Evolutionary conservation across 2,888 invertebrate genomes (phyloP).

Genomic region (Ashinkailepas kermadecensis): DNA sequence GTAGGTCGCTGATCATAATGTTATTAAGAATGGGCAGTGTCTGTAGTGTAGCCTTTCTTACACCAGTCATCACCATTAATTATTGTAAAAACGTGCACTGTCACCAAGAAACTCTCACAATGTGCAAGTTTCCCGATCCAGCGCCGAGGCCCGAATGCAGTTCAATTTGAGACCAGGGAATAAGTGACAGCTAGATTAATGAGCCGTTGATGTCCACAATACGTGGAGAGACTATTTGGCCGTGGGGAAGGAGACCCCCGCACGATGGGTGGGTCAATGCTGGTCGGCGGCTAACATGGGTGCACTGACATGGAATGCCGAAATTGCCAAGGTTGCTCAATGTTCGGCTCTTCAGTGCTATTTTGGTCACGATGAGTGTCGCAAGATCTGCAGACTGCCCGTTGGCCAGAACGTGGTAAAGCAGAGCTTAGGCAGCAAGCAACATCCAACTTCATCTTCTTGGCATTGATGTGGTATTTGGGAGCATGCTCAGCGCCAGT

Average conservation of each 20-base stretch:
- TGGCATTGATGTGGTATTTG: background rate
- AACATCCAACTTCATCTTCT: background rate
- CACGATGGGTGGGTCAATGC: background rate
- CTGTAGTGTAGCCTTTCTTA: too few species aligned
- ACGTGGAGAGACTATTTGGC: background rate
- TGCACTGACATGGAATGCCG: background rate
- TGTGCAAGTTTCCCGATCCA: background rate
- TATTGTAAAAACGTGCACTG: background rate
- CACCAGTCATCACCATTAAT: background rate
- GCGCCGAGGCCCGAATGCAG: background rate
- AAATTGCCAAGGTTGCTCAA: background rate
- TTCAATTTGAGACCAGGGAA: background rate
- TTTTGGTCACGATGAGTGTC: background rate
- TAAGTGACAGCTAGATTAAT: background rate
- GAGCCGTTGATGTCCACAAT: background rate
- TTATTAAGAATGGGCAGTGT: too few species aligned
- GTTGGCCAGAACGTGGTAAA: background rate
- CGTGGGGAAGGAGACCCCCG: background rate
- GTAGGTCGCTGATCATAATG: too few species aligned
- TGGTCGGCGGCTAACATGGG: background rate
- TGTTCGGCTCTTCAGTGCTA: background rate
- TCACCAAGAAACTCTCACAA: background rate
- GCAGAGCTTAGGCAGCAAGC: background rate
- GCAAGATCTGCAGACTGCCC: background rate
- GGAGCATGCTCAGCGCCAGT: background rate